Evolutionary conservation across 2,888 invertebrate species (phyloP), one percentile per base, ranked within the genome.

Genomic region (Heliconius charithonia): DNA sequence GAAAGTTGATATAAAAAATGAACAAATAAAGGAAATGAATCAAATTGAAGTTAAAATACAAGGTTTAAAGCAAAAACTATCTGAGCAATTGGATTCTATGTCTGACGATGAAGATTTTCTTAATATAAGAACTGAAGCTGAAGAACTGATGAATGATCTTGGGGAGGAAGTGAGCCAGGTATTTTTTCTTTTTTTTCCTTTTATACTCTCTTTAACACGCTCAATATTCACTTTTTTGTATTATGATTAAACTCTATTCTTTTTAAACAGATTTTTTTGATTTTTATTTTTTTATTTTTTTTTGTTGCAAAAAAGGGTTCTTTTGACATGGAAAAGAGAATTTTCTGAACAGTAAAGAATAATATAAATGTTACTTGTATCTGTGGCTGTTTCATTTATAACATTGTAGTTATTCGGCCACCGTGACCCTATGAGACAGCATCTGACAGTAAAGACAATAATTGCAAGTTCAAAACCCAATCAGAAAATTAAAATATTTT

Each of bases 101-200:
- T 96, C 95, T 9, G 96, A 96, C 81, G 96, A 96, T 87, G 96
- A 96, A 82, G 97, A 97, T 87, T 96, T 96, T 86, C 90, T 96
- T 59, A 96, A 96, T 88, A 95, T 97, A 51, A 95, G 96, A 82
- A 96, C 96, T 67, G 97, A 96, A 85, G 96, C 96, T 27, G 96
- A 95, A 78, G 95, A 95, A 78, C 85, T 95, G 32, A 94, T 95
- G 91, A 94, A 93, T 88, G 94, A 95, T 85, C 94, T 95, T 84
- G 93, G 92, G 79, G 95, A 95, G 83, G 95, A 95, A 89, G 93
- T 93, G 3, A 91, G 90, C 86, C 93, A 92, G 91, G 95, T 94
- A 79, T 41, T 10, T 32, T 76, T 72, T n/a, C n/a, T 2, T 25
- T n/a, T 12, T 25, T 62, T 25, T 63, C 16, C 7, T 27, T 63